phyloP scores from a whole-genome alignment of 2,797 vertebrate species.

The Spondyliosoma cantharus region DNA sequence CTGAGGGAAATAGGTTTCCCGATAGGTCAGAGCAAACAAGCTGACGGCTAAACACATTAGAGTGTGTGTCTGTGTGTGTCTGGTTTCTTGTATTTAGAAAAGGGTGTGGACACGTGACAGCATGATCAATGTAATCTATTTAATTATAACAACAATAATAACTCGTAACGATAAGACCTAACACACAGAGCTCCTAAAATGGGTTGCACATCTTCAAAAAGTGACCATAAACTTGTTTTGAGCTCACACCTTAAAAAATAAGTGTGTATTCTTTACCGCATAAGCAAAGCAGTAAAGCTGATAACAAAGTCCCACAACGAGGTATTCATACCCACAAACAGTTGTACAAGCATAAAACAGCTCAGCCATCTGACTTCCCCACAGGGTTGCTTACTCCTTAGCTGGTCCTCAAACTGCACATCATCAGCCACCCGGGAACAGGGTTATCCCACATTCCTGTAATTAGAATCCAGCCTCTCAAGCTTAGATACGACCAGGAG shows the following conservation, averaged over 20 bases:
- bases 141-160: background rate
- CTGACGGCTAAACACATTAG: conserved; percentile 9
- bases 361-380: conserved; percentile 5
- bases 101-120: conserved; percentile 13
- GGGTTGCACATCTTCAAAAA: background rate
- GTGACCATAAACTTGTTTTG: background rate
- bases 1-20: conserved; percentile 55
- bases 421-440: conserved; percentile 52
- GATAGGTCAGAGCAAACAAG: conserved; percentile 52
- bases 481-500: conserved; percentile 48
- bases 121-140: conserved; percentile 20
- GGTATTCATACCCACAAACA: conserved; percentile 8
- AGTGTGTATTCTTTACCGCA: background rate
- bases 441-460: conserved; percentile 47
- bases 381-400: conserved; percentile 18
- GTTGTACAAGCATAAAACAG: conserved; percentile 15
- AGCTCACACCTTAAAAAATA: background rate
- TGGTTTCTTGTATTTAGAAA: conserved; percentile 10
- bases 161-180: background rate
- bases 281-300: background rate
- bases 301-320: background rate
- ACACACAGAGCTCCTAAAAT: too few species aligned
- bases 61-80: background rate
- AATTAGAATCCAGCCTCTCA: conserved; percentile 62
- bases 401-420: conserved; percentile 35